Evolutionary conservation across 2,113 vertebrate genomes (phyloP), one percentile per base, ranked within the genome.

Genomic region (Fregetta grallaria): DNA sequence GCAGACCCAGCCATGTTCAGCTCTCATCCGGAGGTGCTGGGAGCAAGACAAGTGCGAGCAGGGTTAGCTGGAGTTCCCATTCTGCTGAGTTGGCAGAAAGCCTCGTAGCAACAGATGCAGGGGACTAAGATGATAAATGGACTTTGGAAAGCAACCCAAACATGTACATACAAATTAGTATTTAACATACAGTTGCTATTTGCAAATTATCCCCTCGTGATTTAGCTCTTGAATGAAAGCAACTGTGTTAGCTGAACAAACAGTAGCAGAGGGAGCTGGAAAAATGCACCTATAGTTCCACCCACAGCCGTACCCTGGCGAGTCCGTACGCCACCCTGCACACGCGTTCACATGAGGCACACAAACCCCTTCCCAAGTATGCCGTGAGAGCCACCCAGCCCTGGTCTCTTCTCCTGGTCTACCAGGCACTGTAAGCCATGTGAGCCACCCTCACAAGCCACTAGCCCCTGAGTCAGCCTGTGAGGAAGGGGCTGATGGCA

Each of bases 91-190:
- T 97, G 97, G 96, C 96, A 97, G 91, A 95, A 93, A 84, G 89
- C 93, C 93, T 75, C 0, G 1, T 42, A 88, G 83, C 81, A 95
- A 87, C 93, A 95, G 94, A 97, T 94, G 95, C 84, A 93, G 76
- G 16, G 92, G 82, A 92, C 76, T 40, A 62, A 83, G 88, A 98
- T 96, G 94, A 97, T 95, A 97, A 94, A 96, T 95, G 81, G 93
- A 92, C 94, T 94, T 96, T 95, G 94, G 94, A 96, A 95, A 95
- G 87, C 85, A 95, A 97, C 86, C 91, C 93, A 95, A 97, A 96
- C 97, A 82, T 95, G 96, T 96, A 97, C 67, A 94, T 96, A 97
- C 96, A 96, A 97, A 97, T 97, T 97, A 95, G 95, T 96, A 95
- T 96, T 95, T 97, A 96, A 94, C 94, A 97, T 96, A 95, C 87